Evolutionary conservation across 2,888 invertebrate genomes (phyloP), one percentile per base, ranked within the genome.

Genomic region (Volucella zonaria): DNA sequence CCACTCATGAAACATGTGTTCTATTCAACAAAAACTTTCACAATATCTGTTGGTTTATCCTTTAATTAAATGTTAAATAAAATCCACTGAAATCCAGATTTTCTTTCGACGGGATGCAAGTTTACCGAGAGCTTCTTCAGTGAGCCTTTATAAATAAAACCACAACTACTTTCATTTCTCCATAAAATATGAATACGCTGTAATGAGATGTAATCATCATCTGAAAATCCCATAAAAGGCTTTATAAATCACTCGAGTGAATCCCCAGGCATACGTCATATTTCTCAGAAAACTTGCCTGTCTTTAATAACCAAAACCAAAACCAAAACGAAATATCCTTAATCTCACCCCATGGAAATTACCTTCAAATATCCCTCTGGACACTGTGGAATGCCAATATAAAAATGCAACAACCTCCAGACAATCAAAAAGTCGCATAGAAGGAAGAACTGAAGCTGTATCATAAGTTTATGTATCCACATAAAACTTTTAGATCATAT

Each of bases 401-500:
- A 23, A 54, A 61, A 49, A 18, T 70, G 58, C 58, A 70, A 54
- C 61, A 23, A 59, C 11, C 18, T 42, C 11, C 42, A 14, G 12
- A 59, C 15, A 66, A 74, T 49, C 64, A 66, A 74, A 74, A 74
- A 49, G 12, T 51, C 74, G 11, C 18, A 51, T 61, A 49, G 40
- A 42, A 14, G 43, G 43, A 62, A 40, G 54, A 67, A 75, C 18
- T 31, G 11, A 49, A 38, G n/a, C 43, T 10, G 23, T 58, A 10
- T 15, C 62, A 52, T 38, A 73, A 62, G 45, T 74, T 74, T 47
- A 31, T 31, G 6, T 23, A 14, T n/a, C 11, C 47, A 51, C 40
- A 66, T 42, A 47, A 68, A 68, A 76, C 54, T 68, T 76, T 76
- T 12, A 8, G 68, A 76, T 76, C 59, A 76, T 68, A 61, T 68